These are phyloP conservation scores for Rhynchopsitta pachyrhyncha DNA, from an alignment of 2,113 vertebrate genomes.

Conservation along the genomic window DNA sequence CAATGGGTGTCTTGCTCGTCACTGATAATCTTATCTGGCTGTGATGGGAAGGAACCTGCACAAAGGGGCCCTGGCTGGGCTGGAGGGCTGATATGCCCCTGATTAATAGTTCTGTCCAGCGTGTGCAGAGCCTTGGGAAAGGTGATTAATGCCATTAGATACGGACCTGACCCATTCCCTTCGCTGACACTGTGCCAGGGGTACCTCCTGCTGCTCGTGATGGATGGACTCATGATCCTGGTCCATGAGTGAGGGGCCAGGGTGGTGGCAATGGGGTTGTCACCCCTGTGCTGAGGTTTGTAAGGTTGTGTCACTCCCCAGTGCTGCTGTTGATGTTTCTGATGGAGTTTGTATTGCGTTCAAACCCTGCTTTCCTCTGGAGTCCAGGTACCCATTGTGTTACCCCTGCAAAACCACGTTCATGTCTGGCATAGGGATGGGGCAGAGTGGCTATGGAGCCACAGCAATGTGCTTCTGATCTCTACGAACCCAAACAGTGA, in stretches of 20 bases:
- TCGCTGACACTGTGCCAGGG: not conserved
- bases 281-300: not conserved
- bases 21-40: conserved; percentile 89
- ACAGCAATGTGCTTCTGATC: accelerated
- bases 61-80: conserved; percentile 78
- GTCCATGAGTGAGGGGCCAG: not conserved
- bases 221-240: conserved; percentile 20
- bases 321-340: not conserved
- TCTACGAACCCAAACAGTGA: accelerated
- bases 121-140: conserved; percentile 62
- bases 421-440: accelerated
- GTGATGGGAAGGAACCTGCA: conserved; percentile 82
- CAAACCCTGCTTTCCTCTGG: not conserved
- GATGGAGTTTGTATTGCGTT: not conserved
- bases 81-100: conserved; percentile 79
- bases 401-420: accelerated
- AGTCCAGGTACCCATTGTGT: not conserved
- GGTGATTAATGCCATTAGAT: conserved; percentile 83
- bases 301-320: not conserved
- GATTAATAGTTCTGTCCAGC: conserved; percentile 84
- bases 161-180: conserved; percentile 33
- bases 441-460: not conserved
- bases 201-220: not conserved
- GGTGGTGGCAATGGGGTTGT: not conserved
- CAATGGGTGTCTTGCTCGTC: conserved; percentile 81